Evolutionary conservation across 1,140 invertebrate genomes (phyloP), one percentile per base, ranked within the genome.

Genomic region (Sitodiplosis mosellana): DNA sequence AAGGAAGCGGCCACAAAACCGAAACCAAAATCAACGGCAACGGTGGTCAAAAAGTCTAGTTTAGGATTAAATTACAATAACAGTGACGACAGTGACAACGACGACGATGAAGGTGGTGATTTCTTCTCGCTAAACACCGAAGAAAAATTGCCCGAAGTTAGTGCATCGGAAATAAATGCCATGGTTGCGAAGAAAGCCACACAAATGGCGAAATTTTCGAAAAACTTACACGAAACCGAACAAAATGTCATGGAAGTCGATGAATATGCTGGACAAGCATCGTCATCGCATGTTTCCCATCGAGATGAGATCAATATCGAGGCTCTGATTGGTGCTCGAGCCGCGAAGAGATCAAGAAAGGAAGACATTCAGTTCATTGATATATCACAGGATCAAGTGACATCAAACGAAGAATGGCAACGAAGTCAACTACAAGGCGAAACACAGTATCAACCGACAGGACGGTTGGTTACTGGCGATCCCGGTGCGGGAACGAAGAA

Each of bases 361-460:
- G 68, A 74, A 51, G 65, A 68, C 14, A 73, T 75, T 48, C 67
- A 75, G 55, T 74, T 92, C 47, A 80, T 93, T 21, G 84, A 93
- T 61, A 80, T 93, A 3, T 81, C 80, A 58, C 83, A 83, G 22
- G 78, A 83, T 55, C 80, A 89, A 60, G 81, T 90, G 1, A 66
- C 89, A 50, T 78, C 80, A 8, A 80, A 87, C 53, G 74, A 80
- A 48, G 78, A 90, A 60, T 84, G 81, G 83, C 58, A 90, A 53
- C 77, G 82, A 0, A 88, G 87, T 55, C 77, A 81, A 0, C 58
- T 92, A 18, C 82, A 85, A 33, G 83, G 89, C 56, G 80, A 87
- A 50, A 70, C 72, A 45, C 66, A 70, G 45, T 66, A 52, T 48
- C 58, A 63, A 22, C 56, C 62, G 3, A 64, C 55, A 11, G 62